Evolutionary conservation across 2,888 invertebrate genomes (phyloP), one percentile per base, ranked within the genome.

Genomic region (Doris montereyensis): DNA sequence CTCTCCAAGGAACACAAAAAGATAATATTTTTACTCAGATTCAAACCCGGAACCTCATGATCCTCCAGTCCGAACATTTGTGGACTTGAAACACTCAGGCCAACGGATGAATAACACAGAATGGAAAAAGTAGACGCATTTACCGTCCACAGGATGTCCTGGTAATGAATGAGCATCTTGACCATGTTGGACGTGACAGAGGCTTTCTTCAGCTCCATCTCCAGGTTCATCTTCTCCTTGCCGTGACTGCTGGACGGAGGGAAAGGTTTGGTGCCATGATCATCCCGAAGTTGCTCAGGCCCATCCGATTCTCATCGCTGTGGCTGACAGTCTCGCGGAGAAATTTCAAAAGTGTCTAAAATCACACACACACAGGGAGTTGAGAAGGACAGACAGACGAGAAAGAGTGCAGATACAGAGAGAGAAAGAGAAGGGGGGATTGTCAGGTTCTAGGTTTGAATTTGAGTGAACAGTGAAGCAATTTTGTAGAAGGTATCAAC

Each of bases 251-350:
- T 2, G 86, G 85, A 2, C 86, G 83, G 73, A 92, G 86, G 85
- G 93, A 92, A 85, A 97, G 94, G 77, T 97, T 96, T n/a, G 97
- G 97, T 21, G 97, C 97, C 85, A 97, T 96, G 86, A 97, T 97
- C 94, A 97, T 97, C 41, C 97, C 95, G 58, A 97, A 96, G 90
- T 97, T 97, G 90, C 96, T 96, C 82, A 95, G 93, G 86, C 95
- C 95, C 97, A 97, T 97, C 92, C 96, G 95, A 92, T 97, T 97
- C 84, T 93, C 92, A 85, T 93, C 92, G 80, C 92, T 91, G 86
- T 94, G 93, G 70, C 94, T 94, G 1, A 95, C 94, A 76, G 97
- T 94, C 87, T 94, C 93, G 75, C 94, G 93, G 84, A 96, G 94
- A 87, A 97, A 96, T n/a, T 94, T 93, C 85, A 97, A 92, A 84